phyloP scores from a whole-genome alignment of 2,113 vertebrate species.

The Atherinomorus stipes region DNA sequence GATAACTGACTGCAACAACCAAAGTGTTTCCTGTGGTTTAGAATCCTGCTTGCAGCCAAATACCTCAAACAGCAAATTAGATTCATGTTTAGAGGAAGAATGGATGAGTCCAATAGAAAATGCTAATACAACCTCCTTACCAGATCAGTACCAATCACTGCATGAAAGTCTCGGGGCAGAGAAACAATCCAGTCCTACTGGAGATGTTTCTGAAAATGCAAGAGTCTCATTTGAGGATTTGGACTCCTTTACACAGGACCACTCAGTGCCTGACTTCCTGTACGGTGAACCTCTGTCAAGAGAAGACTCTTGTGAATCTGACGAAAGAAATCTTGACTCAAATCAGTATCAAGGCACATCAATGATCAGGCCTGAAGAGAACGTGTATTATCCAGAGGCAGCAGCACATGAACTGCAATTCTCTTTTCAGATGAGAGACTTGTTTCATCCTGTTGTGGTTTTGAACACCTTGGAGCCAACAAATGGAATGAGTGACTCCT shows the following conservation, averaged over 20 bases:
- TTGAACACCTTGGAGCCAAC: slow-evolving; percentile 54
- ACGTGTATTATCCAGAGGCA: slow-evolving; percentile 3
- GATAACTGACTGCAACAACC: neutral
- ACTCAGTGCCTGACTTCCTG: neutral
- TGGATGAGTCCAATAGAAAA: slow-evolving; percentile 19
- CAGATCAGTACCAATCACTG: slow-evolving; percentile 12
- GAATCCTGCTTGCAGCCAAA: slow-evolving; percentile 6
- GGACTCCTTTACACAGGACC: slow-evolving; percentile 23
- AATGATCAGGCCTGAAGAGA: neutral
- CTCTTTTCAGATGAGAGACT: slow-evolving; percentile 58
- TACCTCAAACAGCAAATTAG: neutral
- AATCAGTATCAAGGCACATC: slow-evolving; percentile 3
- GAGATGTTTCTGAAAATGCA: slow-evolving; percentile 42
- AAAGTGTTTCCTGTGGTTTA: neutral
- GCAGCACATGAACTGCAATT: slow-evolving; percentile 39
- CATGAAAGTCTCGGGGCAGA: neutral
- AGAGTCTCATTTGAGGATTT: slow-evolving; percentile 35
- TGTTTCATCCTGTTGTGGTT: slow-evolving; percentile 79
- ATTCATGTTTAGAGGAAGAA: slow-evolving; percentile 9
- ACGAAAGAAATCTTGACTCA: slow-evolving; percentile 25
- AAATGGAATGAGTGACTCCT: slow-evolving; percentile 30
- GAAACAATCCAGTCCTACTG: slow-evolving; percentile 16
- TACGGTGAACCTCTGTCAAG: slow-evolving; percentile 61
- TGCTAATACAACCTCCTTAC: neutral
- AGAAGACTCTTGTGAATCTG: slow-evolving; percentile 59